These are phyloP conservation scores for Coecobrya sp. DNA, from an alignment of 2,888 invertebrate genomes.

Conservation along the genomic window DNA sequence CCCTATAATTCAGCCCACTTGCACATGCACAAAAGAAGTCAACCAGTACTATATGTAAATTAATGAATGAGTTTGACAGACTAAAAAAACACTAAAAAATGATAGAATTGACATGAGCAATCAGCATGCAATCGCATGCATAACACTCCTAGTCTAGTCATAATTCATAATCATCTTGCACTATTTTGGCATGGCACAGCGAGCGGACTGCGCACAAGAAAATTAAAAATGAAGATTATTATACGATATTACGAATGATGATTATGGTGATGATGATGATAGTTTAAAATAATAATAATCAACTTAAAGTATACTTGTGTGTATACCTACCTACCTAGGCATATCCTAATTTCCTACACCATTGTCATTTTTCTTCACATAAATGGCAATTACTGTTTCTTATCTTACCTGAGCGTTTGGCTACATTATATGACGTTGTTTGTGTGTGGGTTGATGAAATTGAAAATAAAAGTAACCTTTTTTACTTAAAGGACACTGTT, in stretches of 20 bases:
- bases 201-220: not conserved
- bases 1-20: not conserved
- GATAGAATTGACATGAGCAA: slow-evolving; percentile 52
- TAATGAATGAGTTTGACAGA: not conserved
- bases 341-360: not conserved
- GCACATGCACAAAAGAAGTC: not conserved
- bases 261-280: slow-evolving; percentile 32
- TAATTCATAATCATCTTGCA: not conserved
- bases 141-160: not conserved
- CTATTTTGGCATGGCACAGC: not conserved
- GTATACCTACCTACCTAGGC: not conserved
- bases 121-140: slow-evolving; percentile 35
- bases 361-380: slow-evolving; percentile 39
- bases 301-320: not conserved
- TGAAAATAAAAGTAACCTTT: slow-evolving; percentile 26
- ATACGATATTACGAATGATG: slow-evolving; percentile 16
- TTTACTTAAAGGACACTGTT: not conserved
- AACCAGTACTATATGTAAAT: not conserved
- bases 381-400: slow-evolving; percentile 21
- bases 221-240: slow-evolving; percentile 22
- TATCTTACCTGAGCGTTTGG: not conserved
- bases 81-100: not conserved
- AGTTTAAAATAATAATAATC: slow-evolving; percentile 11
- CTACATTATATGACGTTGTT: not conserved
- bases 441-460: slow-evolving; percentile 7